Conservation (phyloP, 2,888 invertebrate genomes). For the Polydrusus pterygomalis region DNA sequence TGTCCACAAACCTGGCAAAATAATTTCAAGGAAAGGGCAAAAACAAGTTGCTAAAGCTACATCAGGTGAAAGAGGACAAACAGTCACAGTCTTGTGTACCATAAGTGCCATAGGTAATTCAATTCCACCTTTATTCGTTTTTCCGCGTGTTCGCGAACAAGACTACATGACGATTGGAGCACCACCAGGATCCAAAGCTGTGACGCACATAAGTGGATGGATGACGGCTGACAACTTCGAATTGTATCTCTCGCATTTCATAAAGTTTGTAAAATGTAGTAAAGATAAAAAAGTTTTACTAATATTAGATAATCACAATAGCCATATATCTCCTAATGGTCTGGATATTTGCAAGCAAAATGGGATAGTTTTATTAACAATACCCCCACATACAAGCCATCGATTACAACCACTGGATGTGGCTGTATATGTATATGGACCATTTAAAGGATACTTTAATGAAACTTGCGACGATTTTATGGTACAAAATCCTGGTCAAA, state of each 20-base stretch:
- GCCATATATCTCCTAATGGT: too few species aligned
- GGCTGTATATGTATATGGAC: not conserved
- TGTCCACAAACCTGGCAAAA: slow-evolving; percentile 34
- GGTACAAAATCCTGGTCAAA: too few species aligned
- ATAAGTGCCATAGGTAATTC: slow-evolving; percentile 33
- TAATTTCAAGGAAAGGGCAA: slow-evolving; percentile 21
- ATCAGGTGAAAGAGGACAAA: slow-evolving; percentile 34
- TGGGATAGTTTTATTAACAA: slow-evolving; percentile 7
- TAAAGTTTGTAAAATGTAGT: too few species aligned
- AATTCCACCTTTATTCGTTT: slow-evolving; percentile 18
- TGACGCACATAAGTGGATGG: too few species aligned
- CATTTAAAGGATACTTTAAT: not conserved
- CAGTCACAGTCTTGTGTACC: slow-evolving; percentile 17
- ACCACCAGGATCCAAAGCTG: too few species aligned
- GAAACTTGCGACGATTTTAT: not conserved
- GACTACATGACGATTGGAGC: too few species aligned
- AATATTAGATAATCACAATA: too few species aligned
- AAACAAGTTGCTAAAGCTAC: slow-evolving; percentile 27
- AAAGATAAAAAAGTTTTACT: too few species aligned
- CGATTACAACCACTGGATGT: too few species aligned
- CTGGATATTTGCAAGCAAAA: slow-evolving; percentile 31
- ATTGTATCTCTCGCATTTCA: too few species aligned
- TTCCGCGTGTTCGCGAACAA: too few species aligned
- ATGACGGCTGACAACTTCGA: too few species aligned
- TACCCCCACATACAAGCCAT: not conserved